phyloP scores from a whole-genome alignment of 2,797 vertebrate genomes.

The Acestrorhynchus altus region DNA sequence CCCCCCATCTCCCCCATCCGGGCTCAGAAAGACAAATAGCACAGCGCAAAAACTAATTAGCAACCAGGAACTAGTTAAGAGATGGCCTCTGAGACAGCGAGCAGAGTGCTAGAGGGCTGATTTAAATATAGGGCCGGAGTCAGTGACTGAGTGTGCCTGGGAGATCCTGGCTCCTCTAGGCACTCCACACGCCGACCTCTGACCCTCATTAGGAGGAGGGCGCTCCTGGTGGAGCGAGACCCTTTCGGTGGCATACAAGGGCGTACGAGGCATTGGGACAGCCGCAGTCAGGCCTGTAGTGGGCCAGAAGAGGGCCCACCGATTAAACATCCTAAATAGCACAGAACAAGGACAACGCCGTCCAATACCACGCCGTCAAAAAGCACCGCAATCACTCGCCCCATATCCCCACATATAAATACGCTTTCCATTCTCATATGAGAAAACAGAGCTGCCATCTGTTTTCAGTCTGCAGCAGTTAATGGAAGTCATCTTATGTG shows the following conservation, averaged over 20 bases:
- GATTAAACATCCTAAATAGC: constrained; percentile 54
- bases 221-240: constrained; percentile 77
- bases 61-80: constrained; percentile 83
- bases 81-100: constrained; percentile 78
- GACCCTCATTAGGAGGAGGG: constrained; percentile 80
- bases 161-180: constrained; percentile 76
- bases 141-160: constrained; percentile 79
- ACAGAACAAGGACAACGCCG: constrained; percentile 61
- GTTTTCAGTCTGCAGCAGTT: constrained; percentile 68
- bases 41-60: constrained; percentile 80
- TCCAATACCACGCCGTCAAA: constrained; percentile 59
- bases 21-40: constrained; percentile 82
- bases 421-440: constrained; percentile 64
- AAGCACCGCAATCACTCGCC: constrained; percentile 61
- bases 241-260: constrained; percentile 74
- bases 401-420: constrained; percentile 64
- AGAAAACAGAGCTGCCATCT: constrained; percentile 57
- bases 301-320: constrained; percentile 2
- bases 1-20: constrained; percentile 42
- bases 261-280: constrained; percentile 52
- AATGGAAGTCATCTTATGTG: constrained; percentile 63
- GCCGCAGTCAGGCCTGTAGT: neutral
- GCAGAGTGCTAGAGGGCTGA: constrained; percentile 70
- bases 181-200: constrained; percentile 74
- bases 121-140: constrained; percentile 83